phyloP scores from a whole-genome alignment of 2,888 invertebrate species.

The Pandemis heparana region DNA sequence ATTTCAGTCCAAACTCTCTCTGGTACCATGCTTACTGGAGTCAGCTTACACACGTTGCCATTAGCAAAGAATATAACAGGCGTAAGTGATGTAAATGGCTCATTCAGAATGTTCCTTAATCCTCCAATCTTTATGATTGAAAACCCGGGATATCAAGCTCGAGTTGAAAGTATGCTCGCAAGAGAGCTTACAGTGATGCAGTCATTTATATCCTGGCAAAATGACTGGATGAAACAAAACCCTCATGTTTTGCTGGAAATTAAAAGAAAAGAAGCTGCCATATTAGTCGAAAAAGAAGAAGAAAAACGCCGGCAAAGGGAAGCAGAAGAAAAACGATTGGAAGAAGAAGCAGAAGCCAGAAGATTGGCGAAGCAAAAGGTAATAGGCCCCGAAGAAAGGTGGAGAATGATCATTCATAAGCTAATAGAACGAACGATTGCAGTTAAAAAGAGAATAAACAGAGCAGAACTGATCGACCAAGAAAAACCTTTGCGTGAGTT shows the following conservation, averaged over 20 bases:
- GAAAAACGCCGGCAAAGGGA: slow-evolving; percentile 71
- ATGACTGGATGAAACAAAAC: slow-evolving; percentile 82
- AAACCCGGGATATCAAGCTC: slow-evolving; percentile 69
- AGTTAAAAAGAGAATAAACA: slow-evolving; percentile 87
- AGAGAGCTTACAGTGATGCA: slow-evolving; percentile 83
- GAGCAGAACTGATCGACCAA: slow-evolving; percentile 85
- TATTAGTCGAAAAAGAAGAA: slow-evolving; percentile 76
- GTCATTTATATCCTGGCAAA: slow-evolving; percentile 86
- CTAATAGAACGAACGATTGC: slow-evolving; percentile 88
- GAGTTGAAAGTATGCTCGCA: slow-evolving; percentile 77
- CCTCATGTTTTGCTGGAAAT: slow-evolving; percentile 71
- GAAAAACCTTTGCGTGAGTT: slow-evolving; percentile 87
- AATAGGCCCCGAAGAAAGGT: slow-evolving; percentile 82
- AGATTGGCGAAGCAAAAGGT: slow-evolving; percentile 71
- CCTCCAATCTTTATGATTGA: slow-evolving; percentile 83
- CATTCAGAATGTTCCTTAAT: slow-evolving; percentile 87
- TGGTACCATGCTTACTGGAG: slow-evolving; percentile 87
- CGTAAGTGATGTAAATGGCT: slow-evolving; percentile 89
- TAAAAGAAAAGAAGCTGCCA: slow-evolving; percentile 71
- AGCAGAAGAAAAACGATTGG: slow-evolving; percentile 77
- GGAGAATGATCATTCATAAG: slow-evolving; percentile 87
- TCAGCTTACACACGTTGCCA: slow-evolving; percentile 85
- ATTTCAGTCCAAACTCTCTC: slow-evolving; percentile 89
- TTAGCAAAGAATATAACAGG: slow-evolving; percentile 87
- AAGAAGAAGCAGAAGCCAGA: slow-evolving; percentile 81